A percentile compares a stretch with the other conserved stretches of the same genome.
Conservation (phyloP, 2,888 invertebrate genomes). For the Acanthococcus lagerstroemiae region DNA sequence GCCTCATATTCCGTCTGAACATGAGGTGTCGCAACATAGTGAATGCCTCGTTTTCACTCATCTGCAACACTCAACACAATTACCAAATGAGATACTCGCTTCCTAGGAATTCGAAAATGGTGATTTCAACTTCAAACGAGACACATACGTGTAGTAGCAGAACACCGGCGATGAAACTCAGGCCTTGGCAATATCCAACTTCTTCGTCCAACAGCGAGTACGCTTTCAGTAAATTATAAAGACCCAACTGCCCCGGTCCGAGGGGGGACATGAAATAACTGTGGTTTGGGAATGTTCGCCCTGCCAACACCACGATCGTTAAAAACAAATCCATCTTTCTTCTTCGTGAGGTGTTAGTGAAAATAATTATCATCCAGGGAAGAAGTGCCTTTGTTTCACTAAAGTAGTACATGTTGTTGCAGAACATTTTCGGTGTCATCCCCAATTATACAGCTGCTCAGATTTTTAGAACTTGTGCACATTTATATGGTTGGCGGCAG, state of each 20-base stretch:
- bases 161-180: conserved; percentile 91
- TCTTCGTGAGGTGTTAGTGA: too few relatives aligned
- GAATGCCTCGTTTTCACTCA: conserved; percentile 87
- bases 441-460: too few relatives aligned
- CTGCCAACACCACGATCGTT: too few relatives aligned
- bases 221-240: conserved; percentile 91
- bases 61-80: conserved; percentile 48
- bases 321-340: too few relatives aligned
- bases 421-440: too few relatives aligned
- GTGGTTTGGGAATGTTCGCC: conserved; percentile 88
- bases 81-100: background rate
- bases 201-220: conserved; percentile 89
- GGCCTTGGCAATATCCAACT: conserved; percentile 92
- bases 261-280: conserved; percentile 84
- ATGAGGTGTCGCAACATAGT: conserved; percentile 77
- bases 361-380: too few relatives aligned
- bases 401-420: too few relatives aligned
- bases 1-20: conserved; percentile 77
- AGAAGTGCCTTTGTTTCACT: too few relatives aligned
- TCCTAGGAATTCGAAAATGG: background rate
- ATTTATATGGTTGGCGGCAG: too few relatives aligned
- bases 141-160: conserved; percentile 78
- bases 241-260: conserved; percentile 83
- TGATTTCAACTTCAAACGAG: background rate
- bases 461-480: too few relatives aligned